phyloP scores from a whole-genome alignment of 2,888 invertebrate species.

The Apamea epomidion region DNA sequence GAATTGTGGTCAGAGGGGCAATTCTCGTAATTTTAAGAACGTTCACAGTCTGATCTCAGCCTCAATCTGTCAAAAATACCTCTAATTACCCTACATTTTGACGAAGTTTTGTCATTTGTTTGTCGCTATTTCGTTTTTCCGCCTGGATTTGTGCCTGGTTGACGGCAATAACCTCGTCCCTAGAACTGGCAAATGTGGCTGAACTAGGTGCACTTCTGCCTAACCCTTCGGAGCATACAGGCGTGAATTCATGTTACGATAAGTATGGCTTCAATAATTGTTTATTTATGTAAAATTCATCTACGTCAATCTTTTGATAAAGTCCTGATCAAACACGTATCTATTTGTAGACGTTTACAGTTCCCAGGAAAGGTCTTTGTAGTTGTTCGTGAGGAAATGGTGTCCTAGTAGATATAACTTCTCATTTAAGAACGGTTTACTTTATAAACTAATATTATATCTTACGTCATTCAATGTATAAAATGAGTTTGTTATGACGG shows the following conservation, averaged over 20 bases:
- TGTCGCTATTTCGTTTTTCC: not conserved
- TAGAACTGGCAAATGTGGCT: not conserved
- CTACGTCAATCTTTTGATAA: conserved; percentile 23
- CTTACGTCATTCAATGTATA: not conserved
- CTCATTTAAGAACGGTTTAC: not conserved
- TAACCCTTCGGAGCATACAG: too few species aligned
- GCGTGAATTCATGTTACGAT: not conserved
- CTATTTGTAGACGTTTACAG: conserved; percentile 27
- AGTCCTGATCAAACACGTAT: conserved; percentile 44
- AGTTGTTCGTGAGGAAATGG: conserved; percentile 18
- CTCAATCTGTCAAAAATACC: too few species aligned
- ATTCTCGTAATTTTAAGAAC: too few species aligned
- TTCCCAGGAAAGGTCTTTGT: conserved; percentile 44
- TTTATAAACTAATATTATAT: not conserved
- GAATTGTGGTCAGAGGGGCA: not conserved
- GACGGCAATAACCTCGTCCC: not conserved
- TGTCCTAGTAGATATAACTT: conserved; percentile 2
- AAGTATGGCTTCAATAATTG: conserved; percentile 4
- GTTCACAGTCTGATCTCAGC: too few species aligned
- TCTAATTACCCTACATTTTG: too few species aligned
- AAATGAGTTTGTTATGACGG: not conserved
- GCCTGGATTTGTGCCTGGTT: not conserved
- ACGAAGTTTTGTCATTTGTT: too few species aligned
- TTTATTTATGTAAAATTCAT: conserved; percentile 30
- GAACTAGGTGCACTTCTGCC: not conserved